Evolutionary conservation across 2,113 vertebrate species (phyloP).

Genomic region (Myotis lucifugus): DNA sequence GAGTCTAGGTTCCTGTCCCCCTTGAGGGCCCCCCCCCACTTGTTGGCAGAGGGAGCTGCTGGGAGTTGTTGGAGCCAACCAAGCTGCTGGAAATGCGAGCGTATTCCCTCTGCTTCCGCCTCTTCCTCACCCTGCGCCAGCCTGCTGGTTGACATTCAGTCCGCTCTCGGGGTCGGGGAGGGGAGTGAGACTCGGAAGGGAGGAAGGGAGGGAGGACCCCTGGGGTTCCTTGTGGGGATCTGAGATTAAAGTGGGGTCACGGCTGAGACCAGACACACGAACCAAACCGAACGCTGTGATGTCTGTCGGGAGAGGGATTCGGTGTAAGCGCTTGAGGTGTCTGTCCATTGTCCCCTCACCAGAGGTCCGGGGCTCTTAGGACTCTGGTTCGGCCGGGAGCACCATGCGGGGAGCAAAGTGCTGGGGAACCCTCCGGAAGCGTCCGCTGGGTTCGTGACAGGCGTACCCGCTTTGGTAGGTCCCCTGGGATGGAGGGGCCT

Average conservation of each 20-base stretch:
- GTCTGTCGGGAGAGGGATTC: background rate
- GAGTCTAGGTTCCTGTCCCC: background rate
- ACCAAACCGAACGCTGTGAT: background rate
- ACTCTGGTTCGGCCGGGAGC: background rate
- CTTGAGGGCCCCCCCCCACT: background rate
- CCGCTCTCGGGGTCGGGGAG: slow-evolving; percentile 47
- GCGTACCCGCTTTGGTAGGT: background rate
- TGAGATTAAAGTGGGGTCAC: background rate
- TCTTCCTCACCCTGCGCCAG: background rate
- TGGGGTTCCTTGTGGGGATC: background rate
- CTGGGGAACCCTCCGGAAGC: background rate
- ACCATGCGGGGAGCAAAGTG: background rate
- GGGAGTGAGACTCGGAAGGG: background rate
- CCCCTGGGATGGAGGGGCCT: background rate
- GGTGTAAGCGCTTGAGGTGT: background rate
- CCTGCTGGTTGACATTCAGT: slow-evolving; percentile 60
- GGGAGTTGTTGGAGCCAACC: background rate
- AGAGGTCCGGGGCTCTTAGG: background rate
- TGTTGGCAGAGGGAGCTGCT: background rate
- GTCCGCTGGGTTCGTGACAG: background rate
- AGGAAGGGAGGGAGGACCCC: background rate
- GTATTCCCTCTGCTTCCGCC: slow-evolving; percentile 33
- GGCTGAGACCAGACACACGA: background rate
- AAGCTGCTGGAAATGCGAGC: slow-evolving; percentile 20
- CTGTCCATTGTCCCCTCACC: background rate